These are phyloP conservation scores for Solen grandis DNA, from an alignment of 1,140 invertebrate species.

Conservation along the genomic window DNA sequence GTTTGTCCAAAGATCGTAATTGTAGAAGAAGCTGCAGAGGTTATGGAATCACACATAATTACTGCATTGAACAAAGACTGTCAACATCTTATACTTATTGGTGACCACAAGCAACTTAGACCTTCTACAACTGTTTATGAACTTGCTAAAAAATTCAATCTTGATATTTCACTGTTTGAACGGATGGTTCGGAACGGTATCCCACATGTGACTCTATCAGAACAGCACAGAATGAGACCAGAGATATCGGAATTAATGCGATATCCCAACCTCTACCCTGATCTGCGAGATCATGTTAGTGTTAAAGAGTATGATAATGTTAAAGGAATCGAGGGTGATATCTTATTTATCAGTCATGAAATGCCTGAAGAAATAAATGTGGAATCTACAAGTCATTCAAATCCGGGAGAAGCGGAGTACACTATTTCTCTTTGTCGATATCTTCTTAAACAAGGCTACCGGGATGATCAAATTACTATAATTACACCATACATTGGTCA, in stretches of 20 bases:
- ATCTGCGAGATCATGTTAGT: constrained; percentile 74
- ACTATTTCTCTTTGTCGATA: constrained; percentile 74
- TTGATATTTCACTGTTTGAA: constrained; percentile 80
- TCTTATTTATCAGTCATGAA: constrained; percentile 80
- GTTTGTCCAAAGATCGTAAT: constrained; percentile 75
- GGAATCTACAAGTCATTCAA: constrained; percentile 71
- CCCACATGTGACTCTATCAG: constrained; percentile 72
- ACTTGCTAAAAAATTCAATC: constrained; percentile 77
- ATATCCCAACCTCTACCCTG: constrained; percentile 77
- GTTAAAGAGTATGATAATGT: constrained; percentile 74
- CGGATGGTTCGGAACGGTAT: constrained; percentile 77
- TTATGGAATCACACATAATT: constrained; percentile 77
- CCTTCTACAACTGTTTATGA: constrained; percentile 79
- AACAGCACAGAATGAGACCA: constrained; percentile 71
- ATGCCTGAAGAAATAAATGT: constrained; percentile 68
- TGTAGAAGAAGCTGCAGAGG: constrained; percentile 80
- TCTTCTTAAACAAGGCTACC: constrained; percentile 79
- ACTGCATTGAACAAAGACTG: constrained; percentile 85
- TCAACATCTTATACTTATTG: constrained; percentile 91
- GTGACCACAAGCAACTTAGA: constrained; percentile 85
- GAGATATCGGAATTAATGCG: constrained; percentile 79
- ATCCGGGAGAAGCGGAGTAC: constrained; percentile 73
- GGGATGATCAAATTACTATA: constrained; percentile 76
- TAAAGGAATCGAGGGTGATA: constrained; percentile 75
- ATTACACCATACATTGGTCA: constrained; percentile 80